Conservation (phyloP, 2,888 invertebrate species). For the Stegana nigrithorax region DNA sequence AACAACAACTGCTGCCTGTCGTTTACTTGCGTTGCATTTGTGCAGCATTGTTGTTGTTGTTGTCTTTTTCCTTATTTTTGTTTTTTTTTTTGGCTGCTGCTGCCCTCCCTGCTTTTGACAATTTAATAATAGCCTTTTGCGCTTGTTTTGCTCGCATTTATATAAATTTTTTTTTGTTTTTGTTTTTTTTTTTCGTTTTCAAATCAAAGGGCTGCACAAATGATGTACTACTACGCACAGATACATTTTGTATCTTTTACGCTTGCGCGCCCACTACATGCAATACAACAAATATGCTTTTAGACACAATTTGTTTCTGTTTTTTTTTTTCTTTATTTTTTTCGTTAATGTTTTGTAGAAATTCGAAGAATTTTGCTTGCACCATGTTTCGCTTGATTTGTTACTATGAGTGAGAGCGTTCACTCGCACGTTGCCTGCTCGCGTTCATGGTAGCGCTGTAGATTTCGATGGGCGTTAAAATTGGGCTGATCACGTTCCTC, state of each 20-base stretch:
- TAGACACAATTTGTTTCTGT: not conserved
- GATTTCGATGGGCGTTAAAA: constrained; percentile 63
- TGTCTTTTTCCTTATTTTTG: constrained; percentile 3
- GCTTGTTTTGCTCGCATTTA: constrained; percentile 19
- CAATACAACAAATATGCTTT: no score
- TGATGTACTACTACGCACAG: constrained; percentile 40
- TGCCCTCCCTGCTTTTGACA: constrained; percentile 56
- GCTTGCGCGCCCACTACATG: no score
- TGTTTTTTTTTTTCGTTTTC: constrained; percentile 31
- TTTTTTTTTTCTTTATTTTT: no score
- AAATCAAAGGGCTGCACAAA: constrained; percentile 46
- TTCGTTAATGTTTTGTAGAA: constrained; percentile 27
- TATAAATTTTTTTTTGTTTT: constrained; percentile 5
- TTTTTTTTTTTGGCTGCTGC: constrained; percentile 11
- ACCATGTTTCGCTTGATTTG: constrained; percentile 14
- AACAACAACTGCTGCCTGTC: no score
- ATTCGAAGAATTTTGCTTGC: constrained; percentile 44
- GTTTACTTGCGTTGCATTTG: no score
- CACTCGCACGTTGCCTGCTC: not conserved
- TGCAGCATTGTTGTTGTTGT: no score
- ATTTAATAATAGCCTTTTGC: constrained; percentile 66
- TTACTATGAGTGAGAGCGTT: not conserved
- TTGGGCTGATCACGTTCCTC: constrained; percentile 66
- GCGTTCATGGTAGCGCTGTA: constrained; percentile 47
- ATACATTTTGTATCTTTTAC: constrained; percentile 14